These are phyloP conservation scores for Lochmaea crataegi DNA, from an alignment of 2,888 invertebrate genomes.

Conservation along the genomic window DNA sequence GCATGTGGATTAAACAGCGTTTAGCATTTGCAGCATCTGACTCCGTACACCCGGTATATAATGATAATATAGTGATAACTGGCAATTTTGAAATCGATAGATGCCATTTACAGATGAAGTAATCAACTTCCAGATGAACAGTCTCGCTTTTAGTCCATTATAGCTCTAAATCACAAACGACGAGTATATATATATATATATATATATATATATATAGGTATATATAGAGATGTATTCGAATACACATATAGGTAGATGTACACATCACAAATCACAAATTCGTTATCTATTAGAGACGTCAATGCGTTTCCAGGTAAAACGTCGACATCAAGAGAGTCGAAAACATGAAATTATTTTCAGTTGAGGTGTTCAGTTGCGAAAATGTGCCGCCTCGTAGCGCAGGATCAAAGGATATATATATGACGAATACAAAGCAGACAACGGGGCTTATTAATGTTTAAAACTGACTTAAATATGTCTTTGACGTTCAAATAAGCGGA, in stretches of 20 bases:
- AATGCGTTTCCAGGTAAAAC: slow-evolving; percentile 38
- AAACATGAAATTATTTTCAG: slow-evolving; percentile 58
- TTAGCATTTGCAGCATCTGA: no score
- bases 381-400: slow-evolving; percentile 58
- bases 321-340: slow-evolving; percentile 45
- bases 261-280: not conserved
- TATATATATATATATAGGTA: no score
- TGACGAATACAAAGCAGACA: slow-evolving; percentile 61
- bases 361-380: slow-evolving; percentile 54
- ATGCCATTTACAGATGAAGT: not conserved
- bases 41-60: no score
- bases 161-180: not conserved
- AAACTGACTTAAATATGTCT: slow-evolving; percentile 60
- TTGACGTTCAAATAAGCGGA: slow-evolving; percentile 58
- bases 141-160: not conserved
- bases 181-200: no score
- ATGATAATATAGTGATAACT: no score
- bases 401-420: slow-evolving; percentile 61
- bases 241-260: not conserved
- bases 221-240: no score
- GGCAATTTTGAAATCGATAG: no score
- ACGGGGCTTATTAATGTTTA: slow-evolving; percentile 60
- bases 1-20: no score
- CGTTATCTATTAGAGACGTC: slow-evolving; percentile 7
- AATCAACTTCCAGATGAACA: not conserved